These are phyloP conservation scores for Spilosoma lubricipeda DNA, from an alignment of 2,888 invertebrate species.

Conservation along the genomic window DNA sequence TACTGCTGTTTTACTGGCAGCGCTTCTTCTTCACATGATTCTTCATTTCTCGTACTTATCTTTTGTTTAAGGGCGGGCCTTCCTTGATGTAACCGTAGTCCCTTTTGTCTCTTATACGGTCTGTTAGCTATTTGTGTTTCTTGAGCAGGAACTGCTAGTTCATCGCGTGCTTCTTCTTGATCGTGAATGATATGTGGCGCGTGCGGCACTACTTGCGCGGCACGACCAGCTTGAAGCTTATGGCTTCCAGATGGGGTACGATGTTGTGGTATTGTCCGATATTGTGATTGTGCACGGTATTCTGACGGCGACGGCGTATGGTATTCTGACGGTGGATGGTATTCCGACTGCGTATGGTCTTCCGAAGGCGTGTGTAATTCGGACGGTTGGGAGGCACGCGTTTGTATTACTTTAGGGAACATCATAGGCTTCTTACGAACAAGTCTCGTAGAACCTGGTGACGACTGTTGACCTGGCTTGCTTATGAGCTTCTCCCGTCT, in stretches of 20 bases:
- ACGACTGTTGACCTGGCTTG: not conserved
- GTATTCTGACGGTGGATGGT: not conserved
- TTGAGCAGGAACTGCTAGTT: not conserved
- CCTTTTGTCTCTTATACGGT: not conserved
- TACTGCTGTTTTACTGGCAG: not conserved
- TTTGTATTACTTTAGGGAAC: not conserved
- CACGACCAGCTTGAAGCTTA: not conserved
- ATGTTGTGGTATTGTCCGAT: not conserved
- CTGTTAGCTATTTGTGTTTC: not conserved
- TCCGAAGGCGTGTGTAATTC: not conserved
- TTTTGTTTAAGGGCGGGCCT: not conserved
- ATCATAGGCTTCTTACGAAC: not conserved
- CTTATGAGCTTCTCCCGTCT: constrained; percentile 51
- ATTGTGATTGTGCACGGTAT: not conserved
- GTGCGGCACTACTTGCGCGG: not conserved
- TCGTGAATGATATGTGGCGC: not conserved
- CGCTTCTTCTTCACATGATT: not conserved
- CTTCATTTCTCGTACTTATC: not conserved
- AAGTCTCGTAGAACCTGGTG: not conserved
- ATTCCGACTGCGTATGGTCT: not conserved
- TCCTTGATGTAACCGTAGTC: not conserved
- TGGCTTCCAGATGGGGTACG: not conserved
- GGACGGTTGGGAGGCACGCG: not conserved
- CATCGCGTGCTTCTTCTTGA: not conserved
- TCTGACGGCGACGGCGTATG: not conserved